A percentile compares a stretch with the other conserved stretches of the same genome.
Conservation (phyloP, 1,140 invertebrate species). For the Stegodyphus dumicola region DNA sequence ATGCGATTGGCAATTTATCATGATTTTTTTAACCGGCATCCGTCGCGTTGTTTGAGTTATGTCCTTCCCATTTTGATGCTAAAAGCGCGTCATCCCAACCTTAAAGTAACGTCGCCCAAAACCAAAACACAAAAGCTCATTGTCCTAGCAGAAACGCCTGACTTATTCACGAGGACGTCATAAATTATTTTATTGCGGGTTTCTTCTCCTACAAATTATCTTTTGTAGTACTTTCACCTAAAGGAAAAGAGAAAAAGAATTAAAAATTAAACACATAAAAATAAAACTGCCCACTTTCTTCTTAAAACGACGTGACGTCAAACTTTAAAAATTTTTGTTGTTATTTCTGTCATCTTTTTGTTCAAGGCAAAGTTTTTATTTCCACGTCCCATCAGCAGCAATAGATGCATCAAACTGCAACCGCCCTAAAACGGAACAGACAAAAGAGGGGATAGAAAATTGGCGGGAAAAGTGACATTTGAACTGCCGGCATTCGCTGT, state of each 20-base stretch:
- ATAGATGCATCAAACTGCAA: constrained; percentile 48
- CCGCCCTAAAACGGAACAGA: background rate
- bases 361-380: background rate
- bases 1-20: no score
- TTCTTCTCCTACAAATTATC: constrained; percentile 32
- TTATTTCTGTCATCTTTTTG: constrained; percentile 12
- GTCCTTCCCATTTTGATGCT: no score
- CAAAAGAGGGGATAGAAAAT: background rate
- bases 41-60: no score
- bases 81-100: background rate
- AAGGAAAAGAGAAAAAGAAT: background rate
- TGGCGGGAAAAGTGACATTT: constrained; percentile 33
- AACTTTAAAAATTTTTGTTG: background rate
- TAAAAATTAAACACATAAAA: background rate
- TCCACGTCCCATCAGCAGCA: constrained; percentile 36
- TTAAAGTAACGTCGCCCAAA: background rate
- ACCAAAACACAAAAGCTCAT: background rate
- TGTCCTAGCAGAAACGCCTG: background rate
- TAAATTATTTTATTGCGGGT: constrained; percentile 28
- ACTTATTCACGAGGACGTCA: constrained; percentile 15
- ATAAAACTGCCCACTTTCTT: constrained; percentile 40
- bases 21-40: no score
- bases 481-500: constrained; percentile 21
- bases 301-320: constrained; percentile 23
- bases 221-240: constrained; percentile 33